Percentiles rank a stretch among this genome's conserved stretches.
Conservation (phyloP, 2,888 invertebrate genomes). For the Leistus spinibarbis region DNA sequence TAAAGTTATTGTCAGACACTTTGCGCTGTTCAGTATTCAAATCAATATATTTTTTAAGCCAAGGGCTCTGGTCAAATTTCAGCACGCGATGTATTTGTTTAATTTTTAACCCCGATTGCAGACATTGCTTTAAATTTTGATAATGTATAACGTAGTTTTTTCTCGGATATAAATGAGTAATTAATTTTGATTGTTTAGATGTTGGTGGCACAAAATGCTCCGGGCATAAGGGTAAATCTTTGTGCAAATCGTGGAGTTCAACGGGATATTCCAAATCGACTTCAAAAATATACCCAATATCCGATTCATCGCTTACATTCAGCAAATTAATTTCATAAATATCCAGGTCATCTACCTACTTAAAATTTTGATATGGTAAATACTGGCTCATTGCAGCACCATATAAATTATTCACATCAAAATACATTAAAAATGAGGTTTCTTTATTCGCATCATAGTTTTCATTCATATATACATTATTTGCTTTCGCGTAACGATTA, state of each 20-base stretch:
- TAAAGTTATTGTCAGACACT: conserved; percentile 15
- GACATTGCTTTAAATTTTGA: conserved; percentile 46
- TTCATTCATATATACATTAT: too few species aligned
- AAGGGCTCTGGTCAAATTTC: conserved; percentile 48
- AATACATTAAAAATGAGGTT: too few species aligned
- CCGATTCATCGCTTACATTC: conserved; percentile 18
- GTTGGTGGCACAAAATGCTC: conserved; percentile 26
- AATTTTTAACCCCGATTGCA: conserved; percentile 42
- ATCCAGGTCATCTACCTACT: neutral
- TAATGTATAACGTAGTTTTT: conserved; percentile 48
- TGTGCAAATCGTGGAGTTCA: conserved; percentile 47
- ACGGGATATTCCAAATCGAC: conserved; percentile 47
- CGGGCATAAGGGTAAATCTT: conserved; percentile 47
- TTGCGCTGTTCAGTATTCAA: conserved; percentile 49
- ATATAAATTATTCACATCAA: too few species aligned
- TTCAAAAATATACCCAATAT: conserved; percentile 48
- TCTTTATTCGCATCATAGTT: too few species aligned
- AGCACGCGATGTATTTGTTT: conserved; percentile 45
- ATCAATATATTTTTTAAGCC: conserved; percentile 49
- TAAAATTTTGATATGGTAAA: conserved; percentile 42
- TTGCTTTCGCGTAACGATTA: too few species aligned
- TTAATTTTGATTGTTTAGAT: neutral
- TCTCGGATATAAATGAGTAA: neutral
- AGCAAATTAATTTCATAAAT: neutral
- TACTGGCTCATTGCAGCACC: too few species aligned